Evolutionary conservation across 37 sponge, comb jelly and placozoan genomes (phyloP), one percentile per base, ranked within the genome.

Genomic region (Amphimedon queenslandica): DNA sequence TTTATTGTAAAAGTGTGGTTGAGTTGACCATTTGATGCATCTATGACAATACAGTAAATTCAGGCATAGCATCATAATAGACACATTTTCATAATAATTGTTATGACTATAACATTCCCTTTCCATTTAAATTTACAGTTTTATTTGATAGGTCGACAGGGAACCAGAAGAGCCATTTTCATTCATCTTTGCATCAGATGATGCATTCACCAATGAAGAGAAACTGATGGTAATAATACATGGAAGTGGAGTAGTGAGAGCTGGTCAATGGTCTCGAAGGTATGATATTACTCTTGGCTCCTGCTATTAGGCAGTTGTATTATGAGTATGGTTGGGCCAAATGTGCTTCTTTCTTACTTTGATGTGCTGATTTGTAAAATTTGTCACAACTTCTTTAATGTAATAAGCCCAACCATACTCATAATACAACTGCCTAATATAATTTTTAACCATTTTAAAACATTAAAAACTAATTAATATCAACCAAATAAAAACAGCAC

Each of bases 261-360:
- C 93, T 30, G 93, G 93, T 13, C 90, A 89, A 74, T 93, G 93
- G 93, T 77, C 92, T 5, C 58, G 92, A 67, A 87, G 92, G 92
- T 87, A 28, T 13, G 73, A 34, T 11, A 40, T 33, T 25, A 69
- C n/a, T n/a, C n/a, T n/a, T n/a, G n/a, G n/a, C n/a, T n/a, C 20
- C 4, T 40, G 10, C 34, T 61, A 61, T 24, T 61, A 18, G 23
- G 10, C 23, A 21, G 10, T 23, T 6, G 13, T 28, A 67, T 33
- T 36, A 34, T 67, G 8, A 67, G 38, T 37, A 34, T 20, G 38
- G 4, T 35, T 28, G 11, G 33, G 68, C 4, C 33, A 21, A 28
- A n/a, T n/a, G 6, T 30, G 33, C 16, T 30, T 29, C 23, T 75
- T 32, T 4, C 39, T 30, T 6, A 55, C 36, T 28, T 28, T 73